Base-by-base conservation (phyloP, 2,888 invertebrate genomes). In the Nasonia oneida region DNA sequence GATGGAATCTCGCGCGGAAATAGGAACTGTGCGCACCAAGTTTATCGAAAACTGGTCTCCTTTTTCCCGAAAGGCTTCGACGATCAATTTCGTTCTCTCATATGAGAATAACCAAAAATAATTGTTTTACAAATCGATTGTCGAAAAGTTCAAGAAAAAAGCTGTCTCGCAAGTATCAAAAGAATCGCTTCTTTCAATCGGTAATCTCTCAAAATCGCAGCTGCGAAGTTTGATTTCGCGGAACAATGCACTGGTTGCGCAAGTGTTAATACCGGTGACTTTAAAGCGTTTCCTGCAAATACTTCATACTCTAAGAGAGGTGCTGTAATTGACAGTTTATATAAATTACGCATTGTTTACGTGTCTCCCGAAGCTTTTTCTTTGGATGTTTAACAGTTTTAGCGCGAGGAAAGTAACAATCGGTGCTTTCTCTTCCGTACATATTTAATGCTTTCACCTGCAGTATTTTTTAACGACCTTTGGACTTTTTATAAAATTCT, bases 341-440 rank as follows among this genome's bases (percentile, higher is more conserved):
- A 81, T 75, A 81, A 75, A 81, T 81, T 61, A 39, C 50, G 61
- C n/a, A 81, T 75, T 64, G 74, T 81, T 75, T 37, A 15, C 64
- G 47, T 18, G 47, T 67, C 67, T 67, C 23, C 67, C 0, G 15
- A 29, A 67, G 57, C 57, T 61, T 23, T 61, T 61, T 61, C 18
- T 61, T 6, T 23, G 23, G 57, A 61, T 61, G 15, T n/a, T 61
- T n/a, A n/a, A 39, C 10, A 53, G 53, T 71, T 79, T 70, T 33
- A 33, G 33, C 53, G 37, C 53, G 37, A 74, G 23, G 57, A 73
- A 74, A 75, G 57, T 73, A 74, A 75, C 47, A 75, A 81, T n/a
- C 15, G 64, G 10, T 81, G 37, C 75, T 81, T 81, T 75, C 81
- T 64, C 81, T 37, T 64, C 47, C 29, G 29, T 33, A 33, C 39